Percentiles rank a stretch among this genome's conserved stretches.
Evolutionary conservation across 53 echinoderm and acorn worm genomes (phyloP).

Genomic region (Crossaster papposus): DNA sequence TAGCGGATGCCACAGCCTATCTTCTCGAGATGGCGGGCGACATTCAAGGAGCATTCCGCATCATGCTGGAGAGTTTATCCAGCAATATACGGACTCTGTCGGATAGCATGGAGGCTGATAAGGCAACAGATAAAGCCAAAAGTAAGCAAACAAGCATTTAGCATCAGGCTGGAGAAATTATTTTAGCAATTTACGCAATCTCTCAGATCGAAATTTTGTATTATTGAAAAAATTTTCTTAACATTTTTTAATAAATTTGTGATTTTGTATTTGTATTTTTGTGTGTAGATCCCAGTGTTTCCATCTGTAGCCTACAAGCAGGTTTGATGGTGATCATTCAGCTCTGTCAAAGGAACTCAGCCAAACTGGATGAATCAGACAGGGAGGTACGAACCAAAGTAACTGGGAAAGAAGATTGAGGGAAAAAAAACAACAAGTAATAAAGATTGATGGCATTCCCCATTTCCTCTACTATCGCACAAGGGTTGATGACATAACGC

Average conservation of each 20-base stretch:
- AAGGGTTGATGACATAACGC: too few species aligned
- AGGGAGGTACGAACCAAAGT: conserved; percentile 73
- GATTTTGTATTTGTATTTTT: too few species aligned
- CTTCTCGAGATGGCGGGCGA: conserved; percentile 98
- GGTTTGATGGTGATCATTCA: conserved; percentile 89
- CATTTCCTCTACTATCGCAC: too few species aligned
- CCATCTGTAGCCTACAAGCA: conserved; percentile 79
- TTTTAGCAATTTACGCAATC: too few species aligned
- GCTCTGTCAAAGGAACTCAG: conserved; percentile 90
- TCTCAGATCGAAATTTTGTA: background rate
- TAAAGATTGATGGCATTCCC: too few species aligned
- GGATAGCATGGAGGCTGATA: conserved; percentile 67
- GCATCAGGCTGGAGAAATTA: too few species aligned
- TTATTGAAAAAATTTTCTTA: background rate
- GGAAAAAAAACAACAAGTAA: too few species aligned
- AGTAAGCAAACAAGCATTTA: too few species aligned
- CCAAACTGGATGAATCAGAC: conserved; percentile 85
- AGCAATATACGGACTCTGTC: conserved; percentile 71
- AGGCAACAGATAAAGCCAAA: conserved; percentile 51
- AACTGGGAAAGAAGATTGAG: too few species aligned
- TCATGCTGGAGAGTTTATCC: conserved; percentile 86
- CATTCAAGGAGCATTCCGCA: conserved; percentile 94
- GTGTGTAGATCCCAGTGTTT: conserved; percentile 69
- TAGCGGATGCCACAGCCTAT: conserved; percentile 91
- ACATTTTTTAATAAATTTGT: background rate